Evolutionary conservation across 35 echinoderm and acorn worm genomes (phyloP).

Genomic region (Lytechinus variegatus): DNA sequence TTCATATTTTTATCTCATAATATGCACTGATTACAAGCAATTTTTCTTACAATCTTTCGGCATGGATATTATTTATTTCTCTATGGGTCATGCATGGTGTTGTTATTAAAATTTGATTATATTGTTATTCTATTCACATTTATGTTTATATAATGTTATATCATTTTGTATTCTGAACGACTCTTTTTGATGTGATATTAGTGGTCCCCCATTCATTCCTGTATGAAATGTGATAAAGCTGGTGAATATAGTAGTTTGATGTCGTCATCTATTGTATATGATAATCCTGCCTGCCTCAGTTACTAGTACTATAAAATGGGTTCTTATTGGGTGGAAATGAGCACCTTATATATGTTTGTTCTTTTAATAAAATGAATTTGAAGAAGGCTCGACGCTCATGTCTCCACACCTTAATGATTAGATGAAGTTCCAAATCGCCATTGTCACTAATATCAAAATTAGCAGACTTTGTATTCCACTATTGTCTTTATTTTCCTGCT

Average conservation of each 20-base stretch:
- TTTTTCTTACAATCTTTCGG: background rate
- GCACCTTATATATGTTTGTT: background rate
- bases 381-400: background rate
- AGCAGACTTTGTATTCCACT: background rate
- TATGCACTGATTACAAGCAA: background rate
- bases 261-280: background rate
- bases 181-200: background rate
- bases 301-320: background rate
- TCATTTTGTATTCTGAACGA: background rate
- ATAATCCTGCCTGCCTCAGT: background rate
- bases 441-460: background rate
- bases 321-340: background rate
- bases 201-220: background rate
- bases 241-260: background rate
- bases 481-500: background rate
- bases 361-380: background rate
- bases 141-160: background rate
- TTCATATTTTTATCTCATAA: background rate
- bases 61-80: background rate
- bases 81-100: constrained; percentile 8
- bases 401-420: background rate
- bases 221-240: background rate
- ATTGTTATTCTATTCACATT: background rate
- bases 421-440: background rate
- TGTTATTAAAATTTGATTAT: background rate